Base-by-base conservation (phyloP, 2,888 invertebrate genomes). In the Epistrophe eligans region DNA sequence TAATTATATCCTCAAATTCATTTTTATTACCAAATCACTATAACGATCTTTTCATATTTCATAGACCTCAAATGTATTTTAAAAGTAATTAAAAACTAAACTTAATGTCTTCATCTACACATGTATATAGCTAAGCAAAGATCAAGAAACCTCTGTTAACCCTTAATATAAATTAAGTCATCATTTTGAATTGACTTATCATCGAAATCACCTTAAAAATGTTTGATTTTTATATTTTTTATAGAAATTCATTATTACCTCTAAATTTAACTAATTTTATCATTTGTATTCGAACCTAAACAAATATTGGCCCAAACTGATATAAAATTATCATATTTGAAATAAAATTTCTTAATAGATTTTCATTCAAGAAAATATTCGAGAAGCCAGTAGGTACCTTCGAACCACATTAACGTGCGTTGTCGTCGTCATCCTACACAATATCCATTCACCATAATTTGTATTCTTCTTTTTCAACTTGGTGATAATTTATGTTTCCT, bases 371-470 rank as follows among this genome's bases (percentile, higher is more conserved):
- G 40, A 55, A 48, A 60, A 55, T 58, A 40, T 77, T 24, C 60
- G 80, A 84, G 84, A 80, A 84, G 84, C 84, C 66, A 66, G 7
- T n/a, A n/a, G n/a, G n/a, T 62, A 60, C 38, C 60, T 60, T 38
- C 35, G 32, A 32, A 32, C 4, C 32, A 4, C 15, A 24, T 28
- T 15, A n/a, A 28, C 15, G 3, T 24, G 2, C 2, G 24, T 24
- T 3, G 24, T 24, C 24, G 35, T 57, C 9, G n/a, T 17, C 58
- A 58, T 58, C 35, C 35, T 38, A 58, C 35, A 58, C 35, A 58
- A 17, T n/a, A 11, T 28, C n/a, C 13, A 15, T 50, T 17, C 50
- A 48, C 19, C 11, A 52, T 1, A 2, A 35, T 50, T 50, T 35
- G 6, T 24, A 24, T 62, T 28, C 8, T 64, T 43, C 5, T 32